Evolutionary conservation across 1,140 invertebrate genomes (phyloP).

Genomic region (Ditylenchus dipsaci): DNA sequence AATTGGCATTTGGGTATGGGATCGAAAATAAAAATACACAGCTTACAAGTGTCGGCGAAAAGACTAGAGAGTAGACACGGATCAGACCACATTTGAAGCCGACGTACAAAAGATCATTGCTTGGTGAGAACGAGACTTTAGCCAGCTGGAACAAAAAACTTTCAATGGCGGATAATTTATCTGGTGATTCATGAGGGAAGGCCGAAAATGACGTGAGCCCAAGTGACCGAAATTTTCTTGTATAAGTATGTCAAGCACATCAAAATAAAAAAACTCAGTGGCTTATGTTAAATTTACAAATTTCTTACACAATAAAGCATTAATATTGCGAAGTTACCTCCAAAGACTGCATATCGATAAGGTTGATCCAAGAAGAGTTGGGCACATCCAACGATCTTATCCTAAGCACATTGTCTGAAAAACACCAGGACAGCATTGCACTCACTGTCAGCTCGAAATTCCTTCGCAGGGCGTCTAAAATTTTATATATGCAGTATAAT

Average conservation of each 20-base stretch:
- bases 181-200: no score
- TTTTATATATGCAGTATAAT: no score
- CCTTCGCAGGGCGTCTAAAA: slow-evolving; percentile 29
- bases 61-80: slow-evolving; percentile 30
- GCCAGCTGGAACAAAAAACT: slow-evolving; percentile 21
- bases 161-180: no score
- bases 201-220: no score
- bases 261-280: no score
- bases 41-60: slow-evolving; percentile 6
- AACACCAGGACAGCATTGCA: slow-evolving; percentile 38
- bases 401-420: slow-evolving; percentile 29
- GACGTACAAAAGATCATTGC: slow-evolving; percentile 28
- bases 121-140: slow-evolving; percentile 34
- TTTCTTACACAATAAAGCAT: no score
- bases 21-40: slow-evolving; percentile 15
- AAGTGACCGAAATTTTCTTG: no score
- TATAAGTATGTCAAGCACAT: no score
- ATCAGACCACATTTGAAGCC: slow-evolving; percentile 45
- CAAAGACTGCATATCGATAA: slow-evolving; percentile 39
- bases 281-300: no score
- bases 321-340: slow-evolving; percentile 14
- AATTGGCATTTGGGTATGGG: not conserved
- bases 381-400: slow-evolving; percentile 27
- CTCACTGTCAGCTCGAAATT: slow-evolving; percentile 37
- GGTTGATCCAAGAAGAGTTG: slow-evolving; percentile 32